These are phyloP conservation scores for Pipa parva DNA, from an alignment of 2,113 vertebrate species.

Conservation along the genomic window DNA sequence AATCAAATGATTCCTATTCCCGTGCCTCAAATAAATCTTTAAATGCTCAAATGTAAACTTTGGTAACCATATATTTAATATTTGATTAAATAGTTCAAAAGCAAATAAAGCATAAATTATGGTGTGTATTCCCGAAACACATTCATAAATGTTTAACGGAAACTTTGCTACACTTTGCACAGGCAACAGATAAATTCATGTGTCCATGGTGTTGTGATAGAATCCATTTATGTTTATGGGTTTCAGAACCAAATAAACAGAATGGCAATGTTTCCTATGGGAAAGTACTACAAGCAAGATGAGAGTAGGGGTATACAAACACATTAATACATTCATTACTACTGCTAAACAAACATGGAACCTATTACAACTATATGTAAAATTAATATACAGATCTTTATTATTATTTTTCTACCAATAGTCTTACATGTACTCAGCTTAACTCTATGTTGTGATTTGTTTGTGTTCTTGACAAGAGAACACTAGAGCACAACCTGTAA, in stretches of 20 bases:
- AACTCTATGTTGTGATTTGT: no score
- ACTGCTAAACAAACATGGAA: no score
- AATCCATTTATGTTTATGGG: not conserved
- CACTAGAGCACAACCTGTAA: no score
- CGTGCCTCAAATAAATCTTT: slow-evolving; percentile 29
- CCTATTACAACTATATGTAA: no score
- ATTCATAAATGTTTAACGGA: slow-evolving; percentile 31
- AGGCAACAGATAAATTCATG: slow-evolving; percentile 11
- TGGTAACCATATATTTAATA: slow-evolving; percentile 28
- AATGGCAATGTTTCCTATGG: no score
- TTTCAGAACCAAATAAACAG: not conserved
- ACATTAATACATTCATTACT: no score
- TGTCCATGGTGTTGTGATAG: not conserved
- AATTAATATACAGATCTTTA: no score
- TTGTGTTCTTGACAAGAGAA: no score
- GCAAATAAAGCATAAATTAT: slow-evolving; percentile 40
- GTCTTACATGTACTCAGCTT: no score
- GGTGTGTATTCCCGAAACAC: slow-evolving; percentile 18
- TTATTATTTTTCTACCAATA: no score
- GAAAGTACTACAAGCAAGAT: not conserved
- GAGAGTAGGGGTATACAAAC: no score
- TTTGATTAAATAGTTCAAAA: slow-evolving; percentile 41
- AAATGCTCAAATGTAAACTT: slow-evolving; percentile 23
- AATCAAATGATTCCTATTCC: slow-evolving; percentile 23
- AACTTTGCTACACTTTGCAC: slow-evolving; percentile 8